Evolutionary conservation across 2,797 vertebrate genomes (phyloP).

Genomic region (Kryptolebias ocellatus): DNA sequence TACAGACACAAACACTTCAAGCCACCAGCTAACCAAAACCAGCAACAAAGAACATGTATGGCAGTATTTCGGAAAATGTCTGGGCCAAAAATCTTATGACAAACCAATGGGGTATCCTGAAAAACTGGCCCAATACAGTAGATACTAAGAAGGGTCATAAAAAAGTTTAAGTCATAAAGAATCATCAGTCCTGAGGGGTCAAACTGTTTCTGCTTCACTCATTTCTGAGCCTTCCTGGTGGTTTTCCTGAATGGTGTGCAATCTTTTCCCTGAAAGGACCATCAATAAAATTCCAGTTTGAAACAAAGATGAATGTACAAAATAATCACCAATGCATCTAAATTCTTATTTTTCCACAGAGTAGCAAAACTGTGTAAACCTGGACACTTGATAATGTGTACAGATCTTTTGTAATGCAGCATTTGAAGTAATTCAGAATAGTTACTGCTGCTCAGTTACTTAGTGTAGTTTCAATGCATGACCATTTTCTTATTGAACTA

Average conservation of each 20-base stretch:
- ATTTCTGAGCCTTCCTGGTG: neutral
- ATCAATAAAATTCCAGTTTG: neutral
- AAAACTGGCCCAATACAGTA: conserved; percentile 32
- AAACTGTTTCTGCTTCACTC: conserved; percentile 17
- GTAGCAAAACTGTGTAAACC: conserved; percentile 3
- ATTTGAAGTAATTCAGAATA: neutral
- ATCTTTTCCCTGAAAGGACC: conserved; percentile 6
- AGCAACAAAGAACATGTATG: conserved; percentile 22
- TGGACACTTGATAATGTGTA: conserved; percentile 9
- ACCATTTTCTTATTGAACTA: neutral
- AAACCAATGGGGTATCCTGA: conserved; percentile 33
- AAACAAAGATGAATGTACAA: neutral
- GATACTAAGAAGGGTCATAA: conserved; percentile 27
- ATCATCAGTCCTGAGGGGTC: conserved; percentile 15
- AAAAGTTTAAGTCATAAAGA: conserved; percentile 34
- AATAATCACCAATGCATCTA: conserved; percentile 4
- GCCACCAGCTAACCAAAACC: conserved; percentile 14
- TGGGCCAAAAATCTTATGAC: conserved; percentile 44
- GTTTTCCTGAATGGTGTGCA: neutral
- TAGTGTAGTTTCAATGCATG: neutral
- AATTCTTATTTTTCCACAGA: conserved; percentile 2
- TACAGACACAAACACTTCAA: conserved; percentile 7
- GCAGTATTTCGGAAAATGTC: conserved; percentile 26
- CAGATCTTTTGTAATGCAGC: neutral
- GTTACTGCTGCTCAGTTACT: neutral